These are phyloP conservation scores for Cyclura pinguis DNA, from an alignment of 2,797 vertebrate species.

Conservation along the genomic window DNA sequence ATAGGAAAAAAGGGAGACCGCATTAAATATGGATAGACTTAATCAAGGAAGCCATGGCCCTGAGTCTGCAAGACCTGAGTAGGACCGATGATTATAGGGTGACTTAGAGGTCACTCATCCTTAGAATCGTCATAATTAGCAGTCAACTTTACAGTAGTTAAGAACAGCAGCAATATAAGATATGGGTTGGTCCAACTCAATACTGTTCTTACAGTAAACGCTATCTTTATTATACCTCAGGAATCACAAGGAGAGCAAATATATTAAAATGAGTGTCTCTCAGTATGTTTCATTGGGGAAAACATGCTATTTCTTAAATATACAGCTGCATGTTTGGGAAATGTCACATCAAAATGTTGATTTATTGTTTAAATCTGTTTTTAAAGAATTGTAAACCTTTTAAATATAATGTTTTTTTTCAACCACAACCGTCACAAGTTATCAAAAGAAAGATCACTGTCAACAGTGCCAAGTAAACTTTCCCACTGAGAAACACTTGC, in stretches of 20 bases:
- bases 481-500: slow-evolving; percentile 51
- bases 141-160: no score
- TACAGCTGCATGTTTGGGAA: slow-evolving; percentile 5
- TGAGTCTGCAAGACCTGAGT: no score
- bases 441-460: slow-evolving; percentile 52
- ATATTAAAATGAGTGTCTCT: background rate
- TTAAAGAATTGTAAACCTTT: slow-evolving; percentile 15
- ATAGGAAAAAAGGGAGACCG: no score
- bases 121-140: no score
- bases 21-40: no score
- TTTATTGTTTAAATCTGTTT: slow-evolving; percentile 36
- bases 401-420: slow-evolving; percentile 32
- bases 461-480: slow-evolving; percentile 51
- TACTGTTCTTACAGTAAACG: background rate
- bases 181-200: background rate
- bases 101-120: no score
- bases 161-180: no score
- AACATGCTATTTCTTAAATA: slow-evolving; percentile 41
- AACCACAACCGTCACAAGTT: slow-evolving; percentile 55
- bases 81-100: no score
- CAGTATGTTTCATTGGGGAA: slow-evolving; percentile 4
- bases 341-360: slow-evolving; percentile 4
- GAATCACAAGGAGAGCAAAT: slow-evolving; percentile 3
- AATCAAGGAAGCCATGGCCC: no score
- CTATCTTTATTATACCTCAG: slow-evolving; percentile 17